Conservation (phyloP, 2,797 vertebrate genomes). For the Coluber constrictor region DNA sequence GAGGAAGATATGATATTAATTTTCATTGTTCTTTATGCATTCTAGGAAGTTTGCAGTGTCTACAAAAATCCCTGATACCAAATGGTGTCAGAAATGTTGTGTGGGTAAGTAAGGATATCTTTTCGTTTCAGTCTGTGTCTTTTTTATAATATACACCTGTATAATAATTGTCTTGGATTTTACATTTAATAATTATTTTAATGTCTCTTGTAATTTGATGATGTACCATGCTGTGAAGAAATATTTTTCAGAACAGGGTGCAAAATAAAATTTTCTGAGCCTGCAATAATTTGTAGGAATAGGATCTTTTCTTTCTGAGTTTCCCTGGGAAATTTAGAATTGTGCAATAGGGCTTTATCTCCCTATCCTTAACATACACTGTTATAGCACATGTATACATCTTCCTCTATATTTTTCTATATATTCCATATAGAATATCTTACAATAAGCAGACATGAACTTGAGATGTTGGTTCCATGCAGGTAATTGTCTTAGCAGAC, state of each 20-base stretch:
- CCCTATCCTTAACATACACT: background rate
- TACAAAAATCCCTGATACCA: slow-evolving; percentile 97
- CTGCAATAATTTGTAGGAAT: background rate
- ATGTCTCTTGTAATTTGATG: background rate
- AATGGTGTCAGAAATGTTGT: slow-evolving; percentile 97
- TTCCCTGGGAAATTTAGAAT: background rate
- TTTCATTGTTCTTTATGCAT: slow-evolving; percentile 41
- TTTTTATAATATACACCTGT: background rate
- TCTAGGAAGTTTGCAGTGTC: slow-evolving; percentile 94
- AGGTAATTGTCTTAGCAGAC: background rate
- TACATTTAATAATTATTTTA: background rate
- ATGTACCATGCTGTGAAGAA: background rate
- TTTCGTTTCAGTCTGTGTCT: background rate
- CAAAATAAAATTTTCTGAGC: background rate
- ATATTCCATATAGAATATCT: background rate
- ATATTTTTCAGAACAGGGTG: background rate
- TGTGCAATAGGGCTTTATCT: background rate
- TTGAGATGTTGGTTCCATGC: background rate
- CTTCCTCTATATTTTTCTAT: background rate
- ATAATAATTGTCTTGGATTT: background rate
- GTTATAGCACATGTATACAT: background rate
- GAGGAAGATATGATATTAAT: background rate
- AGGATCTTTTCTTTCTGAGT: background rate
- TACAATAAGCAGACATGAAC: background rate
- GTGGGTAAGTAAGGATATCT: slow-evolving; percentile 81